phyloP scores from a whole-genome alignment of 2,888 invertebrate genomes.

The Ophion obscuratus region DNA sequence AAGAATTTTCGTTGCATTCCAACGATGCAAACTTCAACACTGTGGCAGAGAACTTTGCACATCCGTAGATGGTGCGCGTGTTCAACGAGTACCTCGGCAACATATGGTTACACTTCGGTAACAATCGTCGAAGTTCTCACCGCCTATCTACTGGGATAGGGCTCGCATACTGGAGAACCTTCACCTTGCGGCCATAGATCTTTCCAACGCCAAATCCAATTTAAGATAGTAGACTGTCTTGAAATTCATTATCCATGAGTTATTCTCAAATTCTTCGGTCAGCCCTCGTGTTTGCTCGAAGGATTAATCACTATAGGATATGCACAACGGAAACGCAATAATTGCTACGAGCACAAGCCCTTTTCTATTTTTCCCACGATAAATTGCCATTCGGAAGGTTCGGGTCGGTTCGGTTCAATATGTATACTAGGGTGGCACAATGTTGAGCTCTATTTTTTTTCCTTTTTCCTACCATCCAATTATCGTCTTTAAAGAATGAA shows the following conservation, averaged over 20 bases:
- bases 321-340: too few relatives aligned
- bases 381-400: too few relatives aligned
- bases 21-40: too few relatives aligned
- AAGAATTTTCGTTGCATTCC: too few relatives aligned
- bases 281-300: neutral
- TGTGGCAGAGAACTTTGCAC: neutral
- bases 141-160: neutral
- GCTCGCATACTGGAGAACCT: constrained; percentile 2
- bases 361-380: neutral
- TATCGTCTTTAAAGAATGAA: too few relatives aligned
- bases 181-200: constrained; percentile 4
- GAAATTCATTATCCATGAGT: neutral
- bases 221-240: neutral
- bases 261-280: neutral
- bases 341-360: too few relatives aligned
- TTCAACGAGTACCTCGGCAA: neutral
- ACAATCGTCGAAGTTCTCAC: neutral
- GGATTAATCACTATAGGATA: neutral
- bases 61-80: neutral
- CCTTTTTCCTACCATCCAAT: too few relatives aligned
- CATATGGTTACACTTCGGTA: neutral
- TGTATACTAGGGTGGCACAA: too few relatives aligned
- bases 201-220: neutral
- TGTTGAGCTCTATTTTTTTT: too few relatives aligned
- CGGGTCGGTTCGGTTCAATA: too few relatives aligned